These are phyloP conservation scores for Halcyon smyrnensis DNA, from an alignment of 2,797 vertebrate species.

Conservation along the genomic window DNA sequence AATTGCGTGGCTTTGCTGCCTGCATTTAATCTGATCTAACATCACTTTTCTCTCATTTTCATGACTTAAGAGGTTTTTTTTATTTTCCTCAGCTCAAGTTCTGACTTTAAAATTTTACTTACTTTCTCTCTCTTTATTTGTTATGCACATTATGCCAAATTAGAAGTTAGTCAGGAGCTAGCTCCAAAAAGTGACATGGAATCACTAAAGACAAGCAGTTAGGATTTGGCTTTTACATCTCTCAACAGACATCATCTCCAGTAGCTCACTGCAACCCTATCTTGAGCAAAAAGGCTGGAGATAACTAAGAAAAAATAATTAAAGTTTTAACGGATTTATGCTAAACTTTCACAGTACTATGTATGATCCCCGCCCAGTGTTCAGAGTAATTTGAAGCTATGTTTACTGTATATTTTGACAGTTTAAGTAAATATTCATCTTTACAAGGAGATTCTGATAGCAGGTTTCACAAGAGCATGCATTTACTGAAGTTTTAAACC, in stretches of 20 bases:
- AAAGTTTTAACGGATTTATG: not conserved
- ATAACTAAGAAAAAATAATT: not conserved
- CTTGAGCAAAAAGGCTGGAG: not conserved
- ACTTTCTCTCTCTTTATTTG: not conserved
- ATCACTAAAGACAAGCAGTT: not conserved
- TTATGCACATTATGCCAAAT: not conserved
- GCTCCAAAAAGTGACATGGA: not conserved
- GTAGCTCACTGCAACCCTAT: not conserved
- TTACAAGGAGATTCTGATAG: not conserved
- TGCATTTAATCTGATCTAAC: not conserved
- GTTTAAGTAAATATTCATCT: not conserved
- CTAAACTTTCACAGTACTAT: not conserved
- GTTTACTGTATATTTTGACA: not conserved
- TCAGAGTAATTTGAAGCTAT: not conserved
- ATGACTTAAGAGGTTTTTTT: not conserved
- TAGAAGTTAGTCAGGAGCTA: not conserved
- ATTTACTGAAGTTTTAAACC: not conserved
- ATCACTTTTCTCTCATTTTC: not conserved
- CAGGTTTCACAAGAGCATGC: not conserved
- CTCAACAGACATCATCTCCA: not conserved
- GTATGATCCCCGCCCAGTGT: not conserved
- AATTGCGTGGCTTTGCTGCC: not conserved
- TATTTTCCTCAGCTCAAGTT: not conserved
- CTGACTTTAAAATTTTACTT: not conserved
- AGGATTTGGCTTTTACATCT: not conserved